Evolutionary conservation across 2,797 vertebrate species (phyloP), one percentile per base, ranked within the genome.

Genomic region (Vultur gryphus): DNA sequence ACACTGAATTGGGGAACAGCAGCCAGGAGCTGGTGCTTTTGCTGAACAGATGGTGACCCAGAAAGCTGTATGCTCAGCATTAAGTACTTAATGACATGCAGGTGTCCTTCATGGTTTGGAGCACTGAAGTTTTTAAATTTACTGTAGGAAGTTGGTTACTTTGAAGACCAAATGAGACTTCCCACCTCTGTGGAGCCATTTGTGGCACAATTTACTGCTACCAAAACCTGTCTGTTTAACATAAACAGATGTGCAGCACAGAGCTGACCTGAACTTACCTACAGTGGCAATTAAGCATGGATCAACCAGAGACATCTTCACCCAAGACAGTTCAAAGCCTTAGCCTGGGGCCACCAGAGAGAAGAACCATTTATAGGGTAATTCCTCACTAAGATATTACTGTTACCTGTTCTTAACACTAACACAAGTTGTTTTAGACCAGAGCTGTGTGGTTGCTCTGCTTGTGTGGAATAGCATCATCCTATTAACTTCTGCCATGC

Each of bases 1-100:
- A n/a, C 31, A 7, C 18, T 57, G 64, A 85, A 67, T 1, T 83
- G 89, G 89, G 66, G 57, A 96, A 33, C 16, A 48, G 46, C 65
- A 83, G 86, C 76, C 61, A 78, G 90, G 79, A 92, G 35, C 67
- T 70, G 75, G 78, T 95, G 61, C 72, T 96, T 35, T 48, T 62
- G 37, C 46, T 48, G 90, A 96, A 69, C 95, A 97, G 97, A 97
- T 97, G 97, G 94, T 97, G 96, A 94, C 94, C 94, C 94, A 96
- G 95, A 94, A 97, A 97, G 84, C 93, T 95, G 46, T 78, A 62
- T 89, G 67, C 88, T 95, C 94, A 95, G 90, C 84, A 87, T 93
- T 95, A 93, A 96, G 89, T 83, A 54, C 95, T 94, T 96, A 96
- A 96, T 96, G 89, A 92, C 57, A 83, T 92, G 92, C 96, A 97